These are phyloP conservation scores for Empis stercorea DNA, from an alignment of 2,888 invertebrate genomes.

Conservation along the genomic window DNA sequence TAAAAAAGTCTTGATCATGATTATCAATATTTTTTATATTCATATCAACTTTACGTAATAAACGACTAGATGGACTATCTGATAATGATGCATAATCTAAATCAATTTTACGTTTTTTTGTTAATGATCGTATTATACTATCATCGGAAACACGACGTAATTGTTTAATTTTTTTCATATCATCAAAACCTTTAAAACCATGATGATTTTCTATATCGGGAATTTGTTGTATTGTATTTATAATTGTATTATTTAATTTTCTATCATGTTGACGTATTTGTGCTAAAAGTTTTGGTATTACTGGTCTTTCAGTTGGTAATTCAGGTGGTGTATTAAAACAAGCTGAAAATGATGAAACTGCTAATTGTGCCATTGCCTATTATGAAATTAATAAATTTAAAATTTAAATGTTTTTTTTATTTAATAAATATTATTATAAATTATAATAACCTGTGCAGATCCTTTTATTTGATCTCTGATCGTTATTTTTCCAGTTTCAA, in stretches of 20 bases:
- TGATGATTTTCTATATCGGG: too few relatives aligned
- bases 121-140: slow-evolving; percentile 2
- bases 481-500: background rate
- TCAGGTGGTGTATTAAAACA: slow-evolving; percentile 29
- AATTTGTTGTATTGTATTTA: too few relatives aligned
- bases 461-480: slow-evolving; percentile 17
- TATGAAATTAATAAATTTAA: background rate
- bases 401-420: background rate
- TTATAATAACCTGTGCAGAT: slow-evolving; percentile 19
- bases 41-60: background rate
- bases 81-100: background rate
- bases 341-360: slow-evolving; percentile 26
- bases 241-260: background rate
- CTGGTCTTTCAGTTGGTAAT: slow-evolving; percentile 29
- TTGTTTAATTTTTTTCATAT: background rate
- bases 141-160: slow-evolving; percentile 9
- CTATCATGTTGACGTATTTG: background rate
- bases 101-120: slow-evolving; percentile 10
- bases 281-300: slow-evolving; percentile 25
- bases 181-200: slow-evolving; percentile 1
- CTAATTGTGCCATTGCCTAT: slow-evolving; percentile 17
- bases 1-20: background rate
- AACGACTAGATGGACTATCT: background rate
- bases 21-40: background rate
- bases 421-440: background rate